These are phyloP conservation scores for Epinephelus coioides DNA, from an alignment of 2,797 vertebrate genomes.

Conservation along the genomic window DNA sequence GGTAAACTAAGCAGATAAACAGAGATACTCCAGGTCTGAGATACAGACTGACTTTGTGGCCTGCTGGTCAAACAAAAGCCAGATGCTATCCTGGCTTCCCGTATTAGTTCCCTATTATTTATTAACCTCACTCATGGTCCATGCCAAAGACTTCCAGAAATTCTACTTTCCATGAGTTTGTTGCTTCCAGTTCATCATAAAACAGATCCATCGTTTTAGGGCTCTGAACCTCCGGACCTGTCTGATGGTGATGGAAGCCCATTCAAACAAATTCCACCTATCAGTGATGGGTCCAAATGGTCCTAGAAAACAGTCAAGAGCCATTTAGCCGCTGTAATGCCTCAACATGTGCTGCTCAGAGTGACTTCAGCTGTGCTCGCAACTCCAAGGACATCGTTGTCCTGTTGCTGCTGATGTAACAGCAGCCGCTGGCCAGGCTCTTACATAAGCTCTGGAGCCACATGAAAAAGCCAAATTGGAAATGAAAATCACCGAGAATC, in stretches of 20 bases:
- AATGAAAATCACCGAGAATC: constrained; percentile 65
- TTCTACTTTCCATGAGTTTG: constrained; percentile 50
- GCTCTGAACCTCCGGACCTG: constrained; percentile 36
- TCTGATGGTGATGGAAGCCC: constrained; percentile 37
- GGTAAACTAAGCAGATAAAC: constrained; percentile 59
- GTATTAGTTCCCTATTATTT: constrained; percentile 61
- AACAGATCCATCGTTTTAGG: constrained; percentile 41
- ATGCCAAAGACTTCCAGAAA: constrained; percentile 61
- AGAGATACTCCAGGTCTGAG: constrained; percentile 38
- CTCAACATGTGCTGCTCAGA: constrained; percentile 52
- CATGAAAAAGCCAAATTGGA: constrained; percentile 72
- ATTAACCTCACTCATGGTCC: constrained; percentile 56
- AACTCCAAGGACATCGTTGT: constrained; percentile 65
- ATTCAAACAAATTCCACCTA: constrained; percentile 49
- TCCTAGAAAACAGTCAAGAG: constrained; percentile 56
- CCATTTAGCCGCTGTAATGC: constrained; percentile 49
- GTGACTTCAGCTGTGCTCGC: constrained; percentile 61
- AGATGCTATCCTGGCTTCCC: constrained; percentile 66
- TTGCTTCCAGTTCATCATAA: constrained; percentile 44
- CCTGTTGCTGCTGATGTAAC: constrained; percentile 73
- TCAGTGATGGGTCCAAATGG: constrained; percentile 36
- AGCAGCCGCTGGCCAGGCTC: constrained; percentile 63
- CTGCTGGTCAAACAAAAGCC: constrained; percentile 71
- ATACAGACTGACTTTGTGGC: constrained; percentile 43
- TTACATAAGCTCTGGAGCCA: constrained; percentile 77